Percentiles rank a stretch among this genome's conserved stretches.
Conservation (phyloP, 2,113 vertebrate genomes). For the Agelaius phoeniceus region DNA sequence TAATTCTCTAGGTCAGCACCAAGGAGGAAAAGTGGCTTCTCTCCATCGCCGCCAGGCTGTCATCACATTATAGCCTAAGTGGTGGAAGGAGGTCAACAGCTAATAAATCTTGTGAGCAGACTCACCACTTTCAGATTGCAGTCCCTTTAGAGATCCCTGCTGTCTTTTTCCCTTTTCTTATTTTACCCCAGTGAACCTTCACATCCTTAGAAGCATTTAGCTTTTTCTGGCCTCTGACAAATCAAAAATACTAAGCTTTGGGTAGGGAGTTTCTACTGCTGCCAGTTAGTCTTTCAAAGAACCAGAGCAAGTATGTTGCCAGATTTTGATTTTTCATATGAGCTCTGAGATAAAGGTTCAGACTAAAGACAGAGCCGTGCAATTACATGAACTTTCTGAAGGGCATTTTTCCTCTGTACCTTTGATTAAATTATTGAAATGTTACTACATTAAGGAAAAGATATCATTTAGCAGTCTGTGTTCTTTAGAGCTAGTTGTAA, state of each 20-base stretch:
- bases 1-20: slow-evolving; percentile 34
- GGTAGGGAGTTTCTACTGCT: background rate
- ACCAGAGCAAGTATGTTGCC: background rate
- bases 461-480: background rate
- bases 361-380: background rate
- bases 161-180: background rate
- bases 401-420: background rate
- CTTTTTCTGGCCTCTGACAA: slow-evolving; percentile 33
- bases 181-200: background rate
- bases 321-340: background rate
- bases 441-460: background rate
- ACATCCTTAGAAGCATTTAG: background rate
- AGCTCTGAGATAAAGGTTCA: background rate
- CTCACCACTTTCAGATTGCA: background rate
- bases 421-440: slow-evolving; percentile 39
- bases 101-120: slow-evolving; percentile 51
- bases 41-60: background rate
- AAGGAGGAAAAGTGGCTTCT: slow-evolving; percentile 29
- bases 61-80: slow-evolving; percentile 25
- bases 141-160: background rate
- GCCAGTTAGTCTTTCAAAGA: background rate
- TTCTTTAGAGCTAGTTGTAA: background rate
- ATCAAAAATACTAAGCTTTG: background rate
- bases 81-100: slow-evolving; percentile 9
- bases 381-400: background rate